Evolutionary conservation across 2,888 invertebrate species (phyloP).

Genomic region (Pelosia muscerda): DNA sequence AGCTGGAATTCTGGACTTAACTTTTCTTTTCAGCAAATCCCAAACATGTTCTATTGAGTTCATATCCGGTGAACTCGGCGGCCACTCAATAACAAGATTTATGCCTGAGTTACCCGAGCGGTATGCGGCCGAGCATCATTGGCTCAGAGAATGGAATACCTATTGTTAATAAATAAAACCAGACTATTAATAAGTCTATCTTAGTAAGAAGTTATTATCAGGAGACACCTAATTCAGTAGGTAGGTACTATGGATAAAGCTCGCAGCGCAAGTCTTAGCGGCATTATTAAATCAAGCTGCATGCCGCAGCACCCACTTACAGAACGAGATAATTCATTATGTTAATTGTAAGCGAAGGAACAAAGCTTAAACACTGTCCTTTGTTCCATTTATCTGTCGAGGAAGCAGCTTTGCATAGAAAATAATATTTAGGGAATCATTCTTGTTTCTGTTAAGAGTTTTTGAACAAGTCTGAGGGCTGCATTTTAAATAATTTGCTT

Average conservation of each 20-base stretch:
- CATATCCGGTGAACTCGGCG: too few relatives aligned
- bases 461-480: neutral
- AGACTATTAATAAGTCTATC: neutral
- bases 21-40: too few relatives aligned
- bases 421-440: neutral
- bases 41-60: too few relatives aligned
- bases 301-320: slow-evolving; percentile 19
- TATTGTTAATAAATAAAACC: too few relatives aligned
- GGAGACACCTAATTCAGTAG: neutral
- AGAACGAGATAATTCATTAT: slow-evolving; percentile 48
- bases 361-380: slow-evolving; percentile 44
- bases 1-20: too few relatives aligned
- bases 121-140: too few relatives aligned
- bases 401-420: slow-evolving; percentile 16
- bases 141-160: too few relatives aligned
- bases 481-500: neutral
- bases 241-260: neutral
- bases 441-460: slow-evolving; percentile 8
- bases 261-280: neutral
- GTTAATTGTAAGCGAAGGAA: slow-evolving; percentile 51
- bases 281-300: neutral
- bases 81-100: too few relatives aligned
- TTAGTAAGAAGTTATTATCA: neutral
- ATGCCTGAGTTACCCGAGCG: too few relatives aligned
- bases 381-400: slow-evolving; percentile 29